Base-by-base conservation (phyloP, 2,888 invertebrate genomes). In the Drosophila nr. fundita region DNA sequence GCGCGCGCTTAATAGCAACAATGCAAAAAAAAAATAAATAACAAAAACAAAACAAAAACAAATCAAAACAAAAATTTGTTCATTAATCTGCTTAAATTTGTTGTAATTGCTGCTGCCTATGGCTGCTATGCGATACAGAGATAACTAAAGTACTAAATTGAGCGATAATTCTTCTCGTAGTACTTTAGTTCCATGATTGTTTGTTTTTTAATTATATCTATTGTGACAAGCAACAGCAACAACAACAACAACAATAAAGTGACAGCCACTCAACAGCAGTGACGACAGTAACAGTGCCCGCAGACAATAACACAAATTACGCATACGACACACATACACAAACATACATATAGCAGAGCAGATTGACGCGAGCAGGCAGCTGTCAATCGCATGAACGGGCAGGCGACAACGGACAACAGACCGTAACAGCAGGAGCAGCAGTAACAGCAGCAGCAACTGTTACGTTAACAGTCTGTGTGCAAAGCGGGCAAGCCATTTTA, bases 81-180 rank as follows among this genome's bases (percentile, higher is more conserved):
- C 70, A 64, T 73, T 79, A 64, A 76, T 83, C 81, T 78, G 70
- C 55, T 38, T 54, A 50, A 72, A 68, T 73, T 82, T 83, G 68
- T 83, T 83, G 70, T 79, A 81, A 83, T 70, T 80, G 68, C 57
- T 71, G 60, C 27, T 24, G 53, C 11, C 52, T 64, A 32, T 42
- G 42, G 42, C 60, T 58, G 68, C 57, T 53, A 40, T 60, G 71
- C 65, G 67, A 67, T 77, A 80, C 66, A 45, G 4, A 45, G 45
- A 45, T 45, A 45, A 24, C 24, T 8, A 24, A 15, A 45, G 45
- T 24, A 45, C 21, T 45, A 24, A 45, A 45, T 24, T 24, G 45
- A 15, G 15, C 45, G 24, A 45, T 45, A 45, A 24, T 24, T 45
- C 21, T 45, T 24, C 13, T 24, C 15, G 24, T 24, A 24, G 24